A percentile compares a stretch with the other conserved stretches of the same genome.
phyloP scores from a whole-genome alignment of 37 sponge, comb jelly and placozoan species.

The Sycon ciliatum region DNA sequence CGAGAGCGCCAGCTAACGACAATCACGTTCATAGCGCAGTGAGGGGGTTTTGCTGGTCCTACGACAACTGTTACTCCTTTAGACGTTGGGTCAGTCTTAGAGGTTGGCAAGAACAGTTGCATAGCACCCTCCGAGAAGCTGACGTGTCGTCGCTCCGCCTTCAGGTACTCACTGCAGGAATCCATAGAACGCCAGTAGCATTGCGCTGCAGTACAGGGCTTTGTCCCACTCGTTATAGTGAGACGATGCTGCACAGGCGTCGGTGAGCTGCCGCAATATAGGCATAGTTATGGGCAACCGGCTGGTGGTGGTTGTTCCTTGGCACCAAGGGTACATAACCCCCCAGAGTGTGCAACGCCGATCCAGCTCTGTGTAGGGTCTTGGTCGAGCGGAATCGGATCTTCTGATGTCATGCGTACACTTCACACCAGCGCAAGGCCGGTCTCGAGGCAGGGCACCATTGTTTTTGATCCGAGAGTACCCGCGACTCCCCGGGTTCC shows the following conservation, averaged over 20 bases:
- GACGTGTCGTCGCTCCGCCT: not conserved
- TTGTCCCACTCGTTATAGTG: no score
- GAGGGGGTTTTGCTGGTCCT: not conserved
- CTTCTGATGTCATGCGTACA: no score
- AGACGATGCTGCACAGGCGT: no score
- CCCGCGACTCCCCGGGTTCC: no score
- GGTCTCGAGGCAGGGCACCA: no score
- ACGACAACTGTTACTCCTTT: not conserved
- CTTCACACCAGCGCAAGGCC: no score
- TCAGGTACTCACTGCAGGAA: not conserved
- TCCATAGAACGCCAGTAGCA: slow-evolving; percentile 11
- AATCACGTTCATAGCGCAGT: not conserved
- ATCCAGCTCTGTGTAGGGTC: no score
- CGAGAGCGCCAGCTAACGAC: not conserved
- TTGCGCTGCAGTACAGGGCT: slow-evolving; percentile 14
- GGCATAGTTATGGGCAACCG: not conserved
- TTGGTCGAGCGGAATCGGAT: no score
- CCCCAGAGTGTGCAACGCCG: no score
- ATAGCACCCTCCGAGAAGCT: not conserved
- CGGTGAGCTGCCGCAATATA: not conserved
- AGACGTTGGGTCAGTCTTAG: slow-evolving; percentile 12
- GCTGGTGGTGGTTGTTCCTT: not conserved
- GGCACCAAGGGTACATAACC: no score
- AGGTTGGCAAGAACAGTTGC: not conserved
- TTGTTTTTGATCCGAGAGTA: no score